Evolutionary conservation across 2,113 vertebrate species (phyloP), one percentile per base, ranked within the genome.

Genomic region (Oreotrochilus melanogaster): DNA sequence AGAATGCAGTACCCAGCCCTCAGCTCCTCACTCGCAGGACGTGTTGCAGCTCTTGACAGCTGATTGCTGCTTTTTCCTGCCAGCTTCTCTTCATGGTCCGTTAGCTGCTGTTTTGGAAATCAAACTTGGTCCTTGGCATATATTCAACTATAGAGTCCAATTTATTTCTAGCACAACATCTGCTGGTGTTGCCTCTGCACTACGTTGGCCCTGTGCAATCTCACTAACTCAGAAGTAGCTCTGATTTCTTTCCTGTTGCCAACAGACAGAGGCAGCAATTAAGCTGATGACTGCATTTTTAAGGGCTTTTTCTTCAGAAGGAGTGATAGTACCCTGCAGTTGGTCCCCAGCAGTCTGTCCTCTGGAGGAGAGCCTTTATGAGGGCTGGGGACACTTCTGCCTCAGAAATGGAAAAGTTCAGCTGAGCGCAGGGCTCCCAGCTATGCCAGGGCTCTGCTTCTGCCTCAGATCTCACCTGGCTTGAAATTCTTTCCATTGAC

Each of bases 101-200:
- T 75, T 93, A 87, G 86, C 91, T 92, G 78, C 73, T 87, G 66
- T 75, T 93, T 39, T 79, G 48, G 73, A 96, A 66, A 84, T 91
- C 53, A 87, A 2, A 74, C 30, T 70, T 94, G 73, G 48, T 89
- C 42, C 54, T 75, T 95, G 95, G 94, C 84, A 61, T 69, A 15
- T 82, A 23, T 92, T 91, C 91, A 96, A 91, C 70, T 73, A 45
- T 72, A 72, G 45, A 95, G 70, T 61, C 50, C 35, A 79, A 45
- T 88, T 91, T 82, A 93, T 89, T 93, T 89, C 84, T 65, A 91
- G 53, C 78, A 79, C 39, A 93, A 58, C 91, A 85, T 95, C 87
- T 23, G 5, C 78, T 56, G 72, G 67, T 11, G 1, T 61, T 95
- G 86, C 76, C 74, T 78, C 53, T 78, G 69, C 76, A 61, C 48